phyloP scores from a whole-genome alignment of 2,113 vertebrate genomes.

The Phylloscopus trochilus region DNA sequence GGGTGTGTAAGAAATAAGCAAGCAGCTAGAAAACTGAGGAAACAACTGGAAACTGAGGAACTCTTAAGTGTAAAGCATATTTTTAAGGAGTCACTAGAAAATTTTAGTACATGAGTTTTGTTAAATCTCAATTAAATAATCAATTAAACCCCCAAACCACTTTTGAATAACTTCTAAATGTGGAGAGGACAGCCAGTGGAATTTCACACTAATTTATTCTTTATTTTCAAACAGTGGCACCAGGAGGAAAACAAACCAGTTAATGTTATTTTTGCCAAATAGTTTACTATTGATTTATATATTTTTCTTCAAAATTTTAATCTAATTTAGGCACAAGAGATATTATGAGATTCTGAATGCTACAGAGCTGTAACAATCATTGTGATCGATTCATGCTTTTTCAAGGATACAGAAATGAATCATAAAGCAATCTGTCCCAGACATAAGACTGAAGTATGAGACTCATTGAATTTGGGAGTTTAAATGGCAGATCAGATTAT shows the following conservation, averaged over 20 bases:
- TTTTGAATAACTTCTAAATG: neutral
- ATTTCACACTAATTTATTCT: neutral
- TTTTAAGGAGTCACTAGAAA: neutral
- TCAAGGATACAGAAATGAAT: neutral
- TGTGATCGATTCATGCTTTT: neutral
- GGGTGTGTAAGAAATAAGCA: neutral
- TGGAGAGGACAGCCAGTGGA: neutral
- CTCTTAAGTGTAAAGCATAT: neutral
- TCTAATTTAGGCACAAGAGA: neutral
- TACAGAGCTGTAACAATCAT: neutral
- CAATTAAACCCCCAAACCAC: neutral
- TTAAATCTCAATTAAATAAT: neutral
- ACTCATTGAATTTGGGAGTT: neutral
- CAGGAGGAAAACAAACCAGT: neutral
- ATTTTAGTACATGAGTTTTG: neutral
- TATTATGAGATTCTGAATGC: neutral
- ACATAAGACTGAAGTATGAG: neutral
- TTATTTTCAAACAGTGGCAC: neutral
- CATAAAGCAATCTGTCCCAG: neutral
- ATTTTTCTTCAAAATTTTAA: neutral
- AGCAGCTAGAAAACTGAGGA: neutral
- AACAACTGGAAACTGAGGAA: neutral
- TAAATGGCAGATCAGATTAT: neutral
- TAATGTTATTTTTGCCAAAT: neutral
- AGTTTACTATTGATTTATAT: neutral